These are phyloP conservation scores for Trachelus tabidus DNA, from an alignment of 2,888 invertebrate genomes.

Conservation along the genomic window DNA sequence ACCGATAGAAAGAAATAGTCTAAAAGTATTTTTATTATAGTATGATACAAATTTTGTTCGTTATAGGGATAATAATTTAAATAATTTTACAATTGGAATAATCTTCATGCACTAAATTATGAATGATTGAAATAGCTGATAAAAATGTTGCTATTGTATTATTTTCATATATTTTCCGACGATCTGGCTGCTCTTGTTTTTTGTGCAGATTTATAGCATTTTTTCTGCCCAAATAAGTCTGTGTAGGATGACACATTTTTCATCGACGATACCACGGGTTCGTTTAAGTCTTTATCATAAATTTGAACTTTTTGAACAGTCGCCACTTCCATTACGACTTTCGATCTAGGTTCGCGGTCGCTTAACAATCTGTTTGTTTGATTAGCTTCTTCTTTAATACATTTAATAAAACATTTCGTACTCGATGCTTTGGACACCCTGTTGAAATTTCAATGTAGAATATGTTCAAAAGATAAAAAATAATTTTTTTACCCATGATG, in stretches of 20 bases:
- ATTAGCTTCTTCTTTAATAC: neutral
- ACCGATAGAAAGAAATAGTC: slow-evolving; percentile 9
- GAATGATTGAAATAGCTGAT: neutral
- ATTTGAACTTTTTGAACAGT: slow-evolving; percentile 41
- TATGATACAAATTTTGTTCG: neutral
- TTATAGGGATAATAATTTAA: neutral
- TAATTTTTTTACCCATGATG: slow-evolving; percentile 9
- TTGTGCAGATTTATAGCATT: neutral
- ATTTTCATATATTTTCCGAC: neutral
- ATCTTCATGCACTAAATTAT: neutral
- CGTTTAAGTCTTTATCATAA: neutral
- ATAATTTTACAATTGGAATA: neutral
- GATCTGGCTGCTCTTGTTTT: neutral
- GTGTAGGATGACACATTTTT: neutral
- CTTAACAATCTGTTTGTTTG: neutral
- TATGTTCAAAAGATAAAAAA: neutral
- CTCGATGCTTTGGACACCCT: neutral
- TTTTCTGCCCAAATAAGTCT: neutral
- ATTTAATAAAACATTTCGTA: neutral
- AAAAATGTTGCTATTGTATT: neutral
- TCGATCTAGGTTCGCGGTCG: slow-evolving; percentile 33
- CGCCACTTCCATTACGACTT: slow-evolving; percentile 47
- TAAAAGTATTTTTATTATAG: slow-evolving; percentile 8
- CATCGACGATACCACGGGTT: neutral
- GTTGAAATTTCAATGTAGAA: neutral